Conservation (phyloP, 2,113 vertebrate genomes). For the Caloenas nicobarica region DNA sequence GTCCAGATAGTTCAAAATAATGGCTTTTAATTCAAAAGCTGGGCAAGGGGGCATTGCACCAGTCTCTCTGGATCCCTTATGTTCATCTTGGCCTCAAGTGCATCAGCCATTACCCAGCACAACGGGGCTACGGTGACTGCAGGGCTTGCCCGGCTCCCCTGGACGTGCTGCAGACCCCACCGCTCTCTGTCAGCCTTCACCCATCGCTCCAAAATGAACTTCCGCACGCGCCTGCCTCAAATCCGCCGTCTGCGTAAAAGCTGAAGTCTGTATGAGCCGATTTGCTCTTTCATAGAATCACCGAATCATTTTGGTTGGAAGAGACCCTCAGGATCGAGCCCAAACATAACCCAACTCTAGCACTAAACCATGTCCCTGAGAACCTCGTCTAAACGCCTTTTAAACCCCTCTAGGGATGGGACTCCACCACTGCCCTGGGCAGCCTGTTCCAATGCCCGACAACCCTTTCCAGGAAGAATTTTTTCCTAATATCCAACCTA, state of each 20-base stretch:
- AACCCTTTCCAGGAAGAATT: no score
- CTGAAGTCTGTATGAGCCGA: neutral
- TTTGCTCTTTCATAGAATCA: neutral
- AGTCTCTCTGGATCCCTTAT: neutral
- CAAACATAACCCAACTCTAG: no score
- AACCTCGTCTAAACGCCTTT: no score
- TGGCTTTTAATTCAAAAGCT: neutral
- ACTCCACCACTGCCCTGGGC: no score
- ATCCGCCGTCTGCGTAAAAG: neutral
- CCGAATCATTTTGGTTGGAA: no score
- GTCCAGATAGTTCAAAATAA: neutral
- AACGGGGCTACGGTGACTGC: accelerated
- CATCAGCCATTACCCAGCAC: neutral
- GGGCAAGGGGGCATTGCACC: neutral
- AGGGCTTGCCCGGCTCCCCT: neutral
- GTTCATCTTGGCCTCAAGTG: neutral
- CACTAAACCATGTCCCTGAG: no score
- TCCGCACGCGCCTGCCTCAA: neutral
- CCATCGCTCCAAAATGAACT: neutral
- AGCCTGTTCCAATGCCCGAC: no score
- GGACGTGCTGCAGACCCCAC: neutral
- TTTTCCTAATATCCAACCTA: no score
- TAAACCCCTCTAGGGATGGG: no score
- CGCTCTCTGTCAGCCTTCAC: neutral
- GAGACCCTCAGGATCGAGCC: no score